phyloP scores from a whole-genome alignment of 2,113 vertebrate genomes.

The Procavia capensis region DNA sequence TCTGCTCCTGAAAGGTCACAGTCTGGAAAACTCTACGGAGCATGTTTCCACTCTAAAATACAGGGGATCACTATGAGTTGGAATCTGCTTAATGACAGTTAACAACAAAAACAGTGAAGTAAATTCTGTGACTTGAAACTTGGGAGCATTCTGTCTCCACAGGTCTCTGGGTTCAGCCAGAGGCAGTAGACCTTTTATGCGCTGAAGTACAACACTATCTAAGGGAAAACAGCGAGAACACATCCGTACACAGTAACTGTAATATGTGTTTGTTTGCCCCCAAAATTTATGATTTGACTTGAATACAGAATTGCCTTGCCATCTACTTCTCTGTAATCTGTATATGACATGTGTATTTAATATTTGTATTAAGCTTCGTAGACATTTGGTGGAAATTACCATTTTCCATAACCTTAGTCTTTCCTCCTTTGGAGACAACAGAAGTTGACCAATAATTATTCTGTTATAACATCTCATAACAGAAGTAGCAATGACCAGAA shows the following conservation, averaged over 20 bases:
- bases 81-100: not conserved
- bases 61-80: not conserved
- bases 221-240: not conserved
- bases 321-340: not conserved
- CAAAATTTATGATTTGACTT: not conserved
- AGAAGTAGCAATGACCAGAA: not conserved
- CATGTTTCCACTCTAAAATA: not conserved
- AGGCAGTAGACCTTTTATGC: not conserved
- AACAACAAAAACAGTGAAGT: not conserved
- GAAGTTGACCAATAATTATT: not conserved
- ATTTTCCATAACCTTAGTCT: not conserved
- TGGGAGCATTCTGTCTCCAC: not conserved
- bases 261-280: not conserved
- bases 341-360: not conserved
- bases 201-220: not conserved
- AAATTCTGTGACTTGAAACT: not conserved
- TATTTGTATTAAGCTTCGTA: not conserved
- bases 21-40: not conserved
- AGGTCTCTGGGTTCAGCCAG: not conserved
- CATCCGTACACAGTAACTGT: not conserved
- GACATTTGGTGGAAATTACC: not conserved
- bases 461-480: not conserved
- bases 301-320: not conserved
- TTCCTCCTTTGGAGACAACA: not conserved
- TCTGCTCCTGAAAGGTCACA: not conserved